Conservation (phyloP, 2,888 invertebrate genomes). For the Neoascia interrupta region DNA sequence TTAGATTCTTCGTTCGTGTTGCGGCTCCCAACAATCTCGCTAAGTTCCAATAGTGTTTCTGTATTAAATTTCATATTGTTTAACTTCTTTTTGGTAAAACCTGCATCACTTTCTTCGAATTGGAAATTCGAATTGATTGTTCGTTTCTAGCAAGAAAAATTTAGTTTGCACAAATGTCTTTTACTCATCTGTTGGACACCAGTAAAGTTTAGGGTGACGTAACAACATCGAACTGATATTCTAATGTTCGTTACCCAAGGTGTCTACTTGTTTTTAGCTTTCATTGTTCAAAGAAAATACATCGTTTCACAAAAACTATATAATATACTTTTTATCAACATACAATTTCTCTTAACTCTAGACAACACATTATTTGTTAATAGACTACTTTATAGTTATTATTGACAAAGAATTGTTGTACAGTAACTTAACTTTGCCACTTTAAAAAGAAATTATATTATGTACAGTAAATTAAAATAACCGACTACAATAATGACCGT, state of each 20-base stretch:
- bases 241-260: background rate
- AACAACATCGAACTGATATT: too few species aligned
- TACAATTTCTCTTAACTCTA: slow-evolving; percentile 56
- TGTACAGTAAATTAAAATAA: slow-evolving; percentile 31
- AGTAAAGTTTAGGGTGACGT: too few species aligned
- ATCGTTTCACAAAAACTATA: slow-evolving; percentile 27
- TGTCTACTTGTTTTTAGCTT: background rate
- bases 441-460: slow-evolving; percentile 21
- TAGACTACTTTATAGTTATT: slow-evolving; percentile 42
- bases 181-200: too few species aligned
- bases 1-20: too few species aligned
- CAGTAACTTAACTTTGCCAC: slow-evolving; percentile 2
- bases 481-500: slow-evolving; percentile 1
- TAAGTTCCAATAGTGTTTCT: too few species aligned
- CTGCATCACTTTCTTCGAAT: too few species aligned
- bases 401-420: slow-evolving; percentile 24
- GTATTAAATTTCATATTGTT: too few species aligned
- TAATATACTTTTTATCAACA: slow-evolving; percentile 53
- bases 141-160: too few species aligned
- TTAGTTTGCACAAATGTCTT: too few species aligned
- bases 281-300: background rate
- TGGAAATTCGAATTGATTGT: too few species aligned
- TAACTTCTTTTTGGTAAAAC: too few species aligned
- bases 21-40: too few species aligned
- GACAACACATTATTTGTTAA: slow-evolving; percentile 47